Evolutionary conservation across 2,888 invertebrate genomes (phyloP).

Genomic region (Chymomyza fuscimana): DNA sequence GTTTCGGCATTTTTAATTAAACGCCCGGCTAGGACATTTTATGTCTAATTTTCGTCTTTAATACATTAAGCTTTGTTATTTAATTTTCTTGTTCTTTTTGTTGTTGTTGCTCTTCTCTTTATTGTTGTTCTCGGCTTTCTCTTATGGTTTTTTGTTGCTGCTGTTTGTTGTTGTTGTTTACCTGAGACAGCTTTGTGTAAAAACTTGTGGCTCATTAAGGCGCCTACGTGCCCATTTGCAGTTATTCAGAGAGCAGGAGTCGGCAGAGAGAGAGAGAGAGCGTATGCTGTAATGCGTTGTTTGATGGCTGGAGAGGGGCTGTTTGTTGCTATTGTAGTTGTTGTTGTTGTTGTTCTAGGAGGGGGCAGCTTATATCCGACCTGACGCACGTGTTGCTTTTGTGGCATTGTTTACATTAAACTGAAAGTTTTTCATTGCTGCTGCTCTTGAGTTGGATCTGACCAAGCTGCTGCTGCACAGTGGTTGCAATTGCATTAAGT

Average conservation of each 20-base stretch:
- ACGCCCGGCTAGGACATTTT: slow-evolving; percentile 23
- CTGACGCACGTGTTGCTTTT: slow-evolving; percentile 58
- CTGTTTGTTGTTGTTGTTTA: slow-evolving; percentile 5
- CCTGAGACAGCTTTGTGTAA: slow-evolving; percentile 28
- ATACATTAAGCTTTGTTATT: slow-evolving; percentile 61
- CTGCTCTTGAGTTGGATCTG: slow-evolving; percentile 16
- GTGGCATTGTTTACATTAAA: slow-evolving; percentile 53
- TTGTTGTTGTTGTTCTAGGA: background rate
- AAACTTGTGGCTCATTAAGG: slow-evolving; percentile 58
- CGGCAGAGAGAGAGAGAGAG: background rate
- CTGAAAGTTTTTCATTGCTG: slow-evolving; percentile 20
- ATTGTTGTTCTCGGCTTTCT: slow-evolving; percentile 19
- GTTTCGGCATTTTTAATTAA: slow-evolving; percentile 57
- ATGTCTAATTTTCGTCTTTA: slow-evolving; percentile 48
- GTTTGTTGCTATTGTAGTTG: background rate
- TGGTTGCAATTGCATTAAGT: too few species aligned
- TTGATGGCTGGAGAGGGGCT: background rate
- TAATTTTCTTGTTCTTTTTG: slow-evolving; percentile 36
- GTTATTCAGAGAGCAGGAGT: background rate
- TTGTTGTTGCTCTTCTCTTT: slow-evolving; percentile 23
- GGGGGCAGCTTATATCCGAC: background rate
- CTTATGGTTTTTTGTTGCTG: background rate
- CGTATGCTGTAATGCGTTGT: too few species aligned
- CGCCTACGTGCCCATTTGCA: slow-evolving; percentile 54
- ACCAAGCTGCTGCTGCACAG: background rate